Percentiles rank a stretch among this genome's conserved stretches.
Evolutionary conservation across 2,113 vertebrate genomes (phyloP).

Genomic region (Nothobranchius furzeri): DNA sequence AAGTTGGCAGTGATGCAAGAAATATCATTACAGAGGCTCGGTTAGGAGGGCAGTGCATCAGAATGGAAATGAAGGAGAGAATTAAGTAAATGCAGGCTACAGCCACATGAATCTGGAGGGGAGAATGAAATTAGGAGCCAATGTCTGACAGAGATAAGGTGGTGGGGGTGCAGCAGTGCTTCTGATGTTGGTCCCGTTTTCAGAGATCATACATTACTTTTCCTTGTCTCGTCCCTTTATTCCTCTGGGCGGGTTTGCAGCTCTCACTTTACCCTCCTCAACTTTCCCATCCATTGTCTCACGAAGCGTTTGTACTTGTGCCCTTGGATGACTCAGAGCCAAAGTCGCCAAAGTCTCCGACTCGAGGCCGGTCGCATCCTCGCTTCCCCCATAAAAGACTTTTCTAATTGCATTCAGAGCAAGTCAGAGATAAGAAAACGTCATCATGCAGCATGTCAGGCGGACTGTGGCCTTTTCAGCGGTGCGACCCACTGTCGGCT

Average conservation of each 20-base stretch:
- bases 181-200: not conserved
- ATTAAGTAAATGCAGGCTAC: conserved; percentile 50
- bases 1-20: conserved; percentile 52
- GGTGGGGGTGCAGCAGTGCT: conserved; percentile 37
- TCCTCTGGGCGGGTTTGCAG: conserved; percentile 7
- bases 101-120: conserved; percentile 57
- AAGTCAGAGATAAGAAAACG: conserved; percentile 66
- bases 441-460: conserved; percentile 45
- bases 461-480: conserved; percentile 51
- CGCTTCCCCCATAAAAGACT: conserved; percentile 49
- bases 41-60: conserved; percentile 47
- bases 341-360: conserved; percentile 56
- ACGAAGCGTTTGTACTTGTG: conserved; percentile 28
- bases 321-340: conserved; percentile 58
- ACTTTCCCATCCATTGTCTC: conserved; percentile 32
- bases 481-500: conserved; percentile 43
- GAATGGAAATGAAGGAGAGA: conserved; percentile 69
- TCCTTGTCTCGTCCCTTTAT: conserved; percentile 7
- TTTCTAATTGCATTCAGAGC: conserved; percentile 62
- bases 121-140: conserved; percentile 59
- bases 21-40: conserved; percentile 58
- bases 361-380: conserved; percentile 33
- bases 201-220: not conserved
- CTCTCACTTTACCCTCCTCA: conserved; percentile 27
- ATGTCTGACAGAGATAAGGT: conserved; percentile 45